phyloP scores from a whole-genome alignment of 1,140 invertebrate species.

The Ylistrum balloti region DNA sequence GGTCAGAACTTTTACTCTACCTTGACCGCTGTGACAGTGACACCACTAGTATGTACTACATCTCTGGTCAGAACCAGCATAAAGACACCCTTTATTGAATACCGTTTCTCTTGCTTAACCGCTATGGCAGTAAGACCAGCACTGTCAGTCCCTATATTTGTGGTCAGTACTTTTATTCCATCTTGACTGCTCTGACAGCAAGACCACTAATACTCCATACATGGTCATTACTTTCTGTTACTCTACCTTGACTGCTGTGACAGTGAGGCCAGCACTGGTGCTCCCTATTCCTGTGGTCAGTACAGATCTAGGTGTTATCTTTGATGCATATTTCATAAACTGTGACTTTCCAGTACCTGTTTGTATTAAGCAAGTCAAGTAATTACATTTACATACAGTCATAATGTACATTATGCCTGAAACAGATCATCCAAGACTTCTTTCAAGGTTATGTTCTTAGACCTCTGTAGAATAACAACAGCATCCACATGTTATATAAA shows the following conservation, averaged over 20 bases:
- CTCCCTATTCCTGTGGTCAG: conserved; percentile 93
- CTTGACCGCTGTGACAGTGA: conserved; percentile 93
- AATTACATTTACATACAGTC: background rate
- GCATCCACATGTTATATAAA: too few relatives aligned
- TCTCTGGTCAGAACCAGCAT: too few relatives aligned
- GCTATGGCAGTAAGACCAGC: too few relatives aligned
- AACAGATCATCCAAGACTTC: too few relatives aligned
- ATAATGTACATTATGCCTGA: too few relatives aligned
- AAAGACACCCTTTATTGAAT: conserved; percentile 85
- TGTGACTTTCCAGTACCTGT: conserved; percentile 92
- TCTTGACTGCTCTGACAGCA: too few relatives aligned
- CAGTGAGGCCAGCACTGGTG: conserved; percentile 94
- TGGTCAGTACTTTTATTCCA: too few relatives aligned
- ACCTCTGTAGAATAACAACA: too few relatives aligned
- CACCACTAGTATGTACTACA: conserved; percentile 83
- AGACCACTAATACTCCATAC: background rate
- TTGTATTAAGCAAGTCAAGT: conserved; percentile 50
- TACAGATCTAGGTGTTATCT: conserved; percentile 90
- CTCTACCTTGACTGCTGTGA: conserved; percentile 90
- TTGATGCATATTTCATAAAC: conserved; percentile 90
- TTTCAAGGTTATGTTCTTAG: too few relatives aligned
- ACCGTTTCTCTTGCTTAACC: conserved; percentile 83
- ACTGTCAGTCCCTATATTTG: too few relatives aligned
- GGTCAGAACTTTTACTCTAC: conserved; percentile 81
- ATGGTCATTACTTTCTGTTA: conserved; percentile 42